Evolutionary conservation across 2,888 invertebrate species (phyloP), one percentile per base, ranked within the genome.

Genomic region (Cylloceria caligata): DNA sequence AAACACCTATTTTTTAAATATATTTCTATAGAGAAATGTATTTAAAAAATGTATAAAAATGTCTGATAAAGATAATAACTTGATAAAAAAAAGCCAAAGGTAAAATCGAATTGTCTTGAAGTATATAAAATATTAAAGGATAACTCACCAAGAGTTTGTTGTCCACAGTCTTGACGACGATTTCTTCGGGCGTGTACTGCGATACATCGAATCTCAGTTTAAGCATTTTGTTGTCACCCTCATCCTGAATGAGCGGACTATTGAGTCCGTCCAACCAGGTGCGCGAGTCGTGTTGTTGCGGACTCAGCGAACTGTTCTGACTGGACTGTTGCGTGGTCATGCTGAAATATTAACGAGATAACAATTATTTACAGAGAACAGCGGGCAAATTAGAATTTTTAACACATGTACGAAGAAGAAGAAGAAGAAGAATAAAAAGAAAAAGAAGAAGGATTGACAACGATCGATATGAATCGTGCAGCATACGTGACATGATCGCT

Each of bases 131-230:
- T 30, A 36, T 57, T 24, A 34, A 7, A 19, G 30, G 7, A 39
- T 36, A 57, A 86, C 96, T 95, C 93, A 98, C 98, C 95, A 98
- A 94, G 92, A 99, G 95, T 95, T 98, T 98, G 94, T 99, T 99
- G 94, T 99, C 99, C 88, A 99, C 98, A 86, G 99, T 99, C 94
- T 99, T 99, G 86, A 99, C 99, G 91, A 98, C 98, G 92, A 99
- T 98, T 94, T 99, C 99, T 93, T 99, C 99, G 67, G 97, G 97
- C 76, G 97, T 96, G 94, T 99, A 99, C 93, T 99, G 98, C 91
- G 98, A 97, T 88, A 99, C 98, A 93, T 99, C 99, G 94, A 99
- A 99, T 91, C 99, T 95, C 85, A 99, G 95, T 93, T 99, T 98
- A 88, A 99, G 95, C 92, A 97, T 96, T 94, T 98, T 98, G 94